A percentile compares a stretch with the other conserved stretches of the same genome.
Conservation (phyloP, 2,113 vertebrate genomes). For the Hemibates koningsi region DNA sequence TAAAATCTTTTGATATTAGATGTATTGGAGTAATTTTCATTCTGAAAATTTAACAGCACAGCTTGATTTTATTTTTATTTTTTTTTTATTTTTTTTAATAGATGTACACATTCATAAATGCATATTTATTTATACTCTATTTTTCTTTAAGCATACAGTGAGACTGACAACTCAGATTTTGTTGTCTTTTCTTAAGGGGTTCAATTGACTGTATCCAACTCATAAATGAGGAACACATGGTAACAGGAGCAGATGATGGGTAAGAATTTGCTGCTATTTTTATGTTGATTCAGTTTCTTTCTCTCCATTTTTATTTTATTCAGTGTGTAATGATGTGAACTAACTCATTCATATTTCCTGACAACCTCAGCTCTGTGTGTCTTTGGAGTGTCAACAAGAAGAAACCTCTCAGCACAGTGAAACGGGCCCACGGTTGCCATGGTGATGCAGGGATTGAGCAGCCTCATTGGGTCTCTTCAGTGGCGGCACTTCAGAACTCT, state of each 20-base stretch:
- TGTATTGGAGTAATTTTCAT: neutral
- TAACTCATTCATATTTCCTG: neutral
- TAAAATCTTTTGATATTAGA: neutral
- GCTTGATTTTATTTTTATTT: rapidly evolving
- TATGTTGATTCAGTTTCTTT: neutral
- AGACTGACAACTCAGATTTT: neutral
- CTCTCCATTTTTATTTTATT: neutral
- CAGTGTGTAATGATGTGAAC: neutral
- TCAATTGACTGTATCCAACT: slow-evolving; percentile 95
- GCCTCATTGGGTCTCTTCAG: slow-evolving; percentile 81
- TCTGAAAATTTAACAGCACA: neutral
- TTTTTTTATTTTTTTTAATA: neutral
- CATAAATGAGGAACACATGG: slow-evolving; percentile 95
- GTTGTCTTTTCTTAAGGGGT: slow-evolving; percentile 68
- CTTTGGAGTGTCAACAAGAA: slow-evolving; percentile 93
- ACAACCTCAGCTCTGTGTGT: slow-evolving; percentile 76
- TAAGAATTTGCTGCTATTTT: slow-evolving; percentile 50
- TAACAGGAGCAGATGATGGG: slow-evolving; percentile 91
- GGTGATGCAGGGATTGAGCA: slow-evolving; percentile 76
- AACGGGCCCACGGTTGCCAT: slow-evolving; percentile 78
- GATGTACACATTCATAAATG: neutral
- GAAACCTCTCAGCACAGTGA: slow-evolving; percentile 81
- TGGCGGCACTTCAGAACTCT: slow-evolving; percentile 82
- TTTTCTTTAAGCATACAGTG: neutral
- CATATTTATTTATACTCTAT: neutral